Base-by-base conservation (phyloP, 2,888 invertebrate genomes). In the Melolontha melolontha region DNA sequence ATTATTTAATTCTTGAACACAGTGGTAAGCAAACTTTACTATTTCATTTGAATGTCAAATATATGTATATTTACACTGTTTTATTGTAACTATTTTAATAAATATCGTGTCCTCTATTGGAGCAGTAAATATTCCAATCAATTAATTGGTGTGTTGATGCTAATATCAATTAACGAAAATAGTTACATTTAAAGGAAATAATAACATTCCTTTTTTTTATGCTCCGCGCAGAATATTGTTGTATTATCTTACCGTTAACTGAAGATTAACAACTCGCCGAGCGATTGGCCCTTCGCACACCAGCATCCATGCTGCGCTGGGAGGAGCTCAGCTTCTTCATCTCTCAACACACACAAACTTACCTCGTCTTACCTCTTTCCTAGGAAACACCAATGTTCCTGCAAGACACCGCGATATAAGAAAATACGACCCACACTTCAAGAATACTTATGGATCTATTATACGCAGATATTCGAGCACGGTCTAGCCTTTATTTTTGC, bases 241-340 rank as follows among this genome's bases (percentile, higher is more conserved):
- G 44, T 59, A 44, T 59, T 47, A 29, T 44, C 27, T 47, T 44
- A 51, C 70, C 67, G 71, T 68, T 68, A 59, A 44, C 34, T 16
- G 59, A 47, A 59, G 44, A 59, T 59, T 29, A 47, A 59, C 29
- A 59, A 44, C 59, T 73, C 74, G 72, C 40, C 71, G 72, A 75
- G 72, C 75, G 77, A 82, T 82, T 83, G 82, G 82, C 80, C 79
- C 79, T 77, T 75, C 73, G 72, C 73, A 72, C 72, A 77, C 75
- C 83, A 83, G 83, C 83, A 83, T 83, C 83, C 83, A 83, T 83
- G 83, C 83, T 83, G 83, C 75, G 83, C 81, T 81, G 83, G 83
- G 83, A 81, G 83, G 83, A 82, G 83, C 79, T 74, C 79, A 74
- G 73, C 76, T 77, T 77, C 78, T 75, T 76, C 74, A 73, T 74